phyloP scores from a whole-genome alignment of 2,888 invertebrate genomes.

The Trisateles emortualis region DNA sequence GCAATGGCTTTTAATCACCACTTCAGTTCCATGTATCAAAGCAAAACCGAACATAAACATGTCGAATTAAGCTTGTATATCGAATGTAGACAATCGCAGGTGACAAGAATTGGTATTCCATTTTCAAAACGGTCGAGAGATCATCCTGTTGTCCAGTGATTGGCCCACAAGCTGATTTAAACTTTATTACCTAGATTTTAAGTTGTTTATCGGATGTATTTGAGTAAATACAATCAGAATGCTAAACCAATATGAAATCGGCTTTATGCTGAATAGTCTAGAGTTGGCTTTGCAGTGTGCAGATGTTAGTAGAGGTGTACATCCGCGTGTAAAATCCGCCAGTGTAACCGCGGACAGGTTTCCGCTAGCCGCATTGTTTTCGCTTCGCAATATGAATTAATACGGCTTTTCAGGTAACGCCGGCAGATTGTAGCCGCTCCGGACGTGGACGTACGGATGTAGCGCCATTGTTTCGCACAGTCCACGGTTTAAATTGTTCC shows the following conservation, averaged over 20 bases:
- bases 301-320: conserved; percentile 57
- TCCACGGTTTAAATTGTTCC: conserved; percentile 34
- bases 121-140: conserved; percentile 72
- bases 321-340: conserved; percentile 73
- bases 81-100: conserved; percentile 62
- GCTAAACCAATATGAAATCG: conserved; percentile 29
- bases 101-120: conserved; percentile 77
- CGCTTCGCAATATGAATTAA: conserved; percentile 73
- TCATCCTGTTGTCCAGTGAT: conserved; percentile 64
- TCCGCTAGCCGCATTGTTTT: conserved; percentile 72
- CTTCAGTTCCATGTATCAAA: conserved; percentile 34
- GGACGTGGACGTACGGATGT: conserved; percentile 38
- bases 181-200: conserved; percentile 44
- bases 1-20: conserved; percentile 36
- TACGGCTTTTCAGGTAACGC: conserved; percentile 73
- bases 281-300: conserved; percentile 43
- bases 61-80: conserved; percentile 38
- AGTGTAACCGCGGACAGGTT: conserved; percentile 72
- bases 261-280: conserved; percentile 33
- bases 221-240: conserved; percentile 28
- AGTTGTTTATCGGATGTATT: conserved; percentile 40
- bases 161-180: conserved; percentile 47
- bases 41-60: conserved; percentile 55
- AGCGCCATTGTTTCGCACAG: conserved; percentile 44
- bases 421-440: conserved; percentile 61